A percentile compares a stretch with the other conserved stretches of the same genome.
Evolutionary conservation across 2,888 invertebrate species (phyloP).

Genomic region (Theristus sp.): DNA sequence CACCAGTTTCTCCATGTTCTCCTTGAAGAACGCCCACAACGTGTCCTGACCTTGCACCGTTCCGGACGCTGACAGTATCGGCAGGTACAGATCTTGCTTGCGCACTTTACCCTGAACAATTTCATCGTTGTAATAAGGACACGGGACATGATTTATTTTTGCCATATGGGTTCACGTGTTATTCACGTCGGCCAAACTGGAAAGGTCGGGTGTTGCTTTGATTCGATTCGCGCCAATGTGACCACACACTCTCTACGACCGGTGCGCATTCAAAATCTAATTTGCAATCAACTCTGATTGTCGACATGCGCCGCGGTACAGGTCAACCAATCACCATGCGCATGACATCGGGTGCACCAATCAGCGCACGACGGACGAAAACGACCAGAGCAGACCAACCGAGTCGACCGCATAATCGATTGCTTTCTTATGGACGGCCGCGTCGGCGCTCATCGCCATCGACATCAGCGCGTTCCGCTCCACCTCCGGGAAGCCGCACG

Average conservation of each 20-base stretch:
- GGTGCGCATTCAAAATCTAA: too few species aligned
- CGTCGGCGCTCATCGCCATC: background rate
- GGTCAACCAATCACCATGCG: too few species aligned
- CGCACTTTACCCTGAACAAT: background rate
- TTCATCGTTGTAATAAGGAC: too few species aligned
- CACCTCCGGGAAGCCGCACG: conserved; percentile 4
- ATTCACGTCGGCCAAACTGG: too few species aligned
- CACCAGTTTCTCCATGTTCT: background rate
- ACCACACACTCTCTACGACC: too few species aligned
- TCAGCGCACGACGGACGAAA: background rate
- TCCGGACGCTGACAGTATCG: background rate
- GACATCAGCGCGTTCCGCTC: conserved; percentile 5
- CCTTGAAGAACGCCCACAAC: background rate
- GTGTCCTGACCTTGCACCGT: background rate
- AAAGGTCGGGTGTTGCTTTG: too few species aligned
- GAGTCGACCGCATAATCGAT: background rate
- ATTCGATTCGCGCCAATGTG: too few species aligned
- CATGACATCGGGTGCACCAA: too few species aligned
- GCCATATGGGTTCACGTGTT: too few species aligned
- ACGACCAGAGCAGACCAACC: background rate
- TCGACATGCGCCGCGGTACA: too few species aligned
- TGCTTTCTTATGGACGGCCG: background rate
- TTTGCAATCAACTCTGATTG: too few species aligned
- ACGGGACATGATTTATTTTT: too few species aligned
- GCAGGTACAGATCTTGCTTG: background rate